Base-by-base conservation (phyloP, 2,888 invertebrate species). In the Ommatoiulus sabulosus region DNA sequence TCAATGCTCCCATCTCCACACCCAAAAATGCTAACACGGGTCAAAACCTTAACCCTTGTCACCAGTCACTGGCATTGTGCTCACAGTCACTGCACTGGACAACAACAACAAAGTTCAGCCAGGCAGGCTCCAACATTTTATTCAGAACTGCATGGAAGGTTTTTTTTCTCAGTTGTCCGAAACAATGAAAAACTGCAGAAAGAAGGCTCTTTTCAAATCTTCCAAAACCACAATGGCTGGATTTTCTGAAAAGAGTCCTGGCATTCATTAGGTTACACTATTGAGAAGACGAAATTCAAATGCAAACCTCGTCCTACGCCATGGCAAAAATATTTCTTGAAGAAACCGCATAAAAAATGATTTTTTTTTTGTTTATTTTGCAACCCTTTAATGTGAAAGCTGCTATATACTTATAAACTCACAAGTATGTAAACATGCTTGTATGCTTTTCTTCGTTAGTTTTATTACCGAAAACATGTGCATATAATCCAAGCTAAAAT, bases 11-110 rank as follows among this genome's bases (percentile, higher is more conserved):
- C 35, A 35, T 12, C 35, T 80, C 80, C 80, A 80, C 80, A 80
- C 80, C 80, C 35, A 80, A 80, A 80, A 80, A 80, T 80, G 80
- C 3, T 10, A 10, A 3, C 80, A 35, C 10, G 24, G 80, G 80
- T 80, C 80, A 80, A 80, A 80, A 80, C 80, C 80, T 80, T 80
- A 80, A 80, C 80, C 80, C 80, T 72, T 80, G 80, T 80, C 80
- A 80, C 80, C 24, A 12, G 80, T 80, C 80, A 2, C 80, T 12
- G 12, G 12, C 80, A 80, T 35, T 80, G 80, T 80, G 80, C 35
- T 24, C 72, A n/a, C 24, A 20, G 24, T 24, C 80, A 24, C 80
- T 35, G 20, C 72, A 80, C 35, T 80, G 80, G 80, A 80, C 80
- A 80, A 80, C 80, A 72, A 72, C 72, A 80, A 80, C 80, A 80